A percentile compares a stretch with the other conserved stretches of the same genome.
phyloP scores from a whole-genome alignment of 2,797 vertebrate genomes.

The Gadopsis bispinosus region DNA sequence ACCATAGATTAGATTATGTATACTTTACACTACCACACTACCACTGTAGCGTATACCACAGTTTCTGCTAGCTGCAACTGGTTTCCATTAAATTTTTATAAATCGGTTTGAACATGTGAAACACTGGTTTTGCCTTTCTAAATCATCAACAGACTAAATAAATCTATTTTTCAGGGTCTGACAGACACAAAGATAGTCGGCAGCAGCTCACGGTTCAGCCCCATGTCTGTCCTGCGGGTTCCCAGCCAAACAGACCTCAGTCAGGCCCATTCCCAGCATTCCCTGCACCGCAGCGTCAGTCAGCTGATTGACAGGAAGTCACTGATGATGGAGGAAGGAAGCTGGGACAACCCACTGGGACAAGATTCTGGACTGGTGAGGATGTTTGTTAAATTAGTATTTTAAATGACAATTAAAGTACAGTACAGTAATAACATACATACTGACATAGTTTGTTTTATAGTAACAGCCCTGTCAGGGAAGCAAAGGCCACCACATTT shows the following conservation, averaged over 20 bases:
- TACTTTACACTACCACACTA: background rate
- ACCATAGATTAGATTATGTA: background rate
- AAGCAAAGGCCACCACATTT: background rate
- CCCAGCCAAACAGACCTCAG: slow-evolving; percentile 86
- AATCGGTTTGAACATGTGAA: background rate
- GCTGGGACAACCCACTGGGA: slow-evolving; percentile 89
- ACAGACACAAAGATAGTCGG: slow-evolving; percentile 88
- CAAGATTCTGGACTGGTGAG: slow-evolving; percentile 85
- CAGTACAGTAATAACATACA: background rate
- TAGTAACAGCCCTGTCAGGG: background rate
- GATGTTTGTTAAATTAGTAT: slow-evolving; percentile 4
- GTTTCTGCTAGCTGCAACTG: background rate
- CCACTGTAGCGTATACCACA: background rate
- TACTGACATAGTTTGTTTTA: background rate
- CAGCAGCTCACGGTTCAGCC: slow-evolving; percentile 80
- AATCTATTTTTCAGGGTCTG: slow-evolving; percentile 83
- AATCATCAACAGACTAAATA: background rate
- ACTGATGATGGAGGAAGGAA: slow-evolving; percentile 81
- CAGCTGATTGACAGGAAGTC: slow-evolving; percentile 93
- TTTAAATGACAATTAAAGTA: background rate
- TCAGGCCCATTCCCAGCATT: slow-evolving; percentile 84
- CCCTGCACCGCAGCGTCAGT: slow-evolving; percentile 92
- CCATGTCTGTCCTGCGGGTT: slow-evolving; percentile 81
- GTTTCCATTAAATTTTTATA: background rate
- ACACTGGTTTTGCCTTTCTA: background rate